phyloP scores from a whole-genome alignment of 2,113 vertebrate species.

The Cairina moschata region DNA sequence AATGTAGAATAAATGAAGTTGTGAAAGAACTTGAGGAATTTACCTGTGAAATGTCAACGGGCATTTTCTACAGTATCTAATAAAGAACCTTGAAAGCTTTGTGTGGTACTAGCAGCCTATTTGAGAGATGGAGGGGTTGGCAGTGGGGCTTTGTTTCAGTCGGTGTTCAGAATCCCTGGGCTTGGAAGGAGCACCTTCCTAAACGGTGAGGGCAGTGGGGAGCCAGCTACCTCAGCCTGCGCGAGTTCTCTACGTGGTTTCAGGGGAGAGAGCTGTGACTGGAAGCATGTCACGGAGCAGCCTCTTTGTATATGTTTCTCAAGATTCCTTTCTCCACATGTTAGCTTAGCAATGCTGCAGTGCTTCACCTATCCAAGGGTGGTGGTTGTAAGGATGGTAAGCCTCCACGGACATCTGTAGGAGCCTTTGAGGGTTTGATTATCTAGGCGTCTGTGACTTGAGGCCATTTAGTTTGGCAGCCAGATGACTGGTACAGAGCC shows the following conservation, averaged over 20 bases:
- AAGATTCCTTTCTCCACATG: background rate
- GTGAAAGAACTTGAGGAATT: constrained; percentile 36
- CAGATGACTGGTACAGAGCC: background rate
- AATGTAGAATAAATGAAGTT: background rate
- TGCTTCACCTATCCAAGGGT: background rate
- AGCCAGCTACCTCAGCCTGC: background rate
- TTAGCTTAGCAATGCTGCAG: background rate
- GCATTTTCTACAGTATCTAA: constrained; percentile 6
- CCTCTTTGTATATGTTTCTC: background rate
- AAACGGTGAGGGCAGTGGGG: background rate
- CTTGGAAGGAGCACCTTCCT: background rate
- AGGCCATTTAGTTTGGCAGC: background rate
- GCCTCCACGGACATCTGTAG: background rate
- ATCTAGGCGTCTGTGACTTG: background rate
- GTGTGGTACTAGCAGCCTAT: background rate
- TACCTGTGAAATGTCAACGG: constrained; percentile 14
- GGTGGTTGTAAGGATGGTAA: background rate
- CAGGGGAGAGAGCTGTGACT: background rate
- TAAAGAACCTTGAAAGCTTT: background rate
- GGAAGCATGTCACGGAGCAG: background rate
- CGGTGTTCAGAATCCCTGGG: background rate
- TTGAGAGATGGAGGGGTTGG: background rate
- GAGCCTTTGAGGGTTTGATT: background rate
- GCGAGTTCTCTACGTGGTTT: background rate
- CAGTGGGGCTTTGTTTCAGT: background rate